Evolutionary conservation across 2,888 invertebrate species (phyloP).

Genomic region (Chromoteleia sp.): DNA sequence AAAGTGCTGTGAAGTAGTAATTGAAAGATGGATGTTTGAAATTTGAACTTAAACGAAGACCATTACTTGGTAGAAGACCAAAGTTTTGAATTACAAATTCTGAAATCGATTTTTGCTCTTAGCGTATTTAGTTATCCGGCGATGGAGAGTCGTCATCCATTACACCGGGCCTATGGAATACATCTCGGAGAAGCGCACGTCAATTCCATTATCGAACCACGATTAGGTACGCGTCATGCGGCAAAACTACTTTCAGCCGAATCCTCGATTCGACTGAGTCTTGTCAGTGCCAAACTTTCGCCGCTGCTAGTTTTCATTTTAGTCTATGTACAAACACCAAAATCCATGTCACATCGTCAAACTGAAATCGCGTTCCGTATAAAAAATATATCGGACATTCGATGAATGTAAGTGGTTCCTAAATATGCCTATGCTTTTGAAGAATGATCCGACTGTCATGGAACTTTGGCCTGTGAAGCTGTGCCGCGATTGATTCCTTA

Average conservation of each 20-base stretch:
- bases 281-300: conserved; percentile 5
- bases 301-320: conserved; percentile 1
- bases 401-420: conserved; percentile 28
- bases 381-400: conserved; percentile 60
- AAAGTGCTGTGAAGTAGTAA: too few species aligned
- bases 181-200: conserved; percentile 39
- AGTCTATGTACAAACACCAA: conserved; percentile 38
- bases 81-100: conserved; percentile 7
- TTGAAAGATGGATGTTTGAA: too few species aligned
- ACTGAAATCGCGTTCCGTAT: conserved; percentile 39
- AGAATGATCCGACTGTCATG: conserved; percentile 30
- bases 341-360: conserved; percentile 34
- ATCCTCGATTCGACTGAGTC: neutral
- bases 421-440: conserved; percentile 33
- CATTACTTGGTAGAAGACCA: too few species aligned
- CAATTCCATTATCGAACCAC: conserved; percentile 60
- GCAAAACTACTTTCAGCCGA: conserved; percentile 44
- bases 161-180: conserved; percentile 47
- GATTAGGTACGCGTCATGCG: conserved; percentile 61
- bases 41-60: too few species aligned
- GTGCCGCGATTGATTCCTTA: conserved; percentile 6
- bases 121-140: conserved; percentile 45
- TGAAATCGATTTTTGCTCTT: conserved; percentile 9
- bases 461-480: conserved; percentile 30
- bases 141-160: conserved; percentile 60